A percentile compares a stretch with the other conserved stretches of the same genome.
These are phyloP conservation scores for Sminthopsis crassicaudata DNA, from an alignment of 2,113 vertebrate genomes.

Conservation along the genomic window DNA sequence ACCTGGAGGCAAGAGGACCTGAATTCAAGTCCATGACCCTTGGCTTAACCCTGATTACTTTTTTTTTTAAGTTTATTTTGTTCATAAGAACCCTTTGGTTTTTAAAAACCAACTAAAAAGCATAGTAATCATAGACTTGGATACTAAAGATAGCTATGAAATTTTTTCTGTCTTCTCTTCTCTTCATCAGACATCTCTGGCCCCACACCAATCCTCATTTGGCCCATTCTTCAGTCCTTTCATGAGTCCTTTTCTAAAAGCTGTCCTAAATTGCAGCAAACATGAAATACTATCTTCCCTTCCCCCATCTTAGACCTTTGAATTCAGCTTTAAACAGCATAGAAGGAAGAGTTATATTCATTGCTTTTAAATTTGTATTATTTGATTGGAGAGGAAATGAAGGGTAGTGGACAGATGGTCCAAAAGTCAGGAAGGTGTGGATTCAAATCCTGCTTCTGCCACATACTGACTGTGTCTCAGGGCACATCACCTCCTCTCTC, in stretches of 20 bases:
- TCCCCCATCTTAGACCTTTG: background rate
- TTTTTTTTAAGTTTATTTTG: background rate
- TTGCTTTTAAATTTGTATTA: background rate
- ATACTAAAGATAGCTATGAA: background rate
- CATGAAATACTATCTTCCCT: background rate
- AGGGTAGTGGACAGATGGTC: background rate
- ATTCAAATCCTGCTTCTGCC: background rate
- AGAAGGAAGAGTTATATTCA: background rate
- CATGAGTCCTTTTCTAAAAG: background rate
- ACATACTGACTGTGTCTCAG: background rate
- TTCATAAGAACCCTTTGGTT: background rate
- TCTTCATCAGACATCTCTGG: background rate
- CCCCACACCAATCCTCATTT: background rate
- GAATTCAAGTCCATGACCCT: too few relatives aligned
- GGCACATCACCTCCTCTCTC: background rate
- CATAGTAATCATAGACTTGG: background rate
- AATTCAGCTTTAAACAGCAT: background rate
- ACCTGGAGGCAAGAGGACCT: too few relatives aligned
- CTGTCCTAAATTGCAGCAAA: background rate
- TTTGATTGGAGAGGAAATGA: background rate
- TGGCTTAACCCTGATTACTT: background rate
- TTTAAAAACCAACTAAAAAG: background rate
- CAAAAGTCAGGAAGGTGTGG: background rate
- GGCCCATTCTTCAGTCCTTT: background rate
- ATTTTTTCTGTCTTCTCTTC: background rate